Base-by-base conservation (phyloP, 2,888 invertebrate species). In the Melieria picta region DNA sequence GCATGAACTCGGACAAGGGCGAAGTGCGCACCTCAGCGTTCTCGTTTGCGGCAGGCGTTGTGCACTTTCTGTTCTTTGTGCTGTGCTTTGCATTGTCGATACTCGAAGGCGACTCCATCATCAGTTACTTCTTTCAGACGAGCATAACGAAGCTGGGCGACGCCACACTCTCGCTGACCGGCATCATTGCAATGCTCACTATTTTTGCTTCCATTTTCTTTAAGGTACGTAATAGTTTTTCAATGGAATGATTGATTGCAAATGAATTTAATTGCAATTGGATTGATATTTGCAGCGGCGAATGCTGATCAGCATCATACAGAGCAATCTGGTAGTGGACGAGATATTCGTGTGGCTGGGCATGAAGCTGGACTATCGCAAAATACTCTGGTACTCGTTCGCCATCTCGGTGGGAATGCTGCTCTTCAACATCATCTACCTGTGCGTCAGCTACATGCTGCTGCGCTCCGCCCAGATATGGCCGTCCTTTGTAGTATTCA, bases 121-220 rank as follows among this genome's bases (percentile, higher is more conserved):
- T 86, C 58, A 84, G 85, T 30, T 86, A 86, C 72, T 86, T 86
- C 73, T 86, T 85, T 64, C 83, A 85, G 71, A 85, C 85, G 4
- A 84, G 83, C 62, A 83, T 86, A 1, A 86, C 86, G 3, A 81
- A 84, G 5, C 48, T 86, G 73, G 84, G 86, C 64, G 86, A 86
- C 72, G 78, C 79, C 13, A 81, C 85, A 0, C 78, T 86, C 4
- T 77, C 84, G 5, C 48, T 84, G 10, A 84, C 83, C 5, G 85
- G 85, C 9, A 81, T 85, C 48, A 80, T 83, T 55, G 84, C 85
- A 43, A 83, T 86, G 80, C 72, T 82, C n/a, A 82, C 83, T 2
- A 85, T 86, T 42, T 85, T 85, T 42, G 82, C 47, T 48, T 63
- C 63, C 7, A 62, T 69, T 63, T 63, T 69, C 63, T 62, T 69